Conservation (phyloP, 2,797 vertebrate genomes). For the Naso thynnoides region DNA sequence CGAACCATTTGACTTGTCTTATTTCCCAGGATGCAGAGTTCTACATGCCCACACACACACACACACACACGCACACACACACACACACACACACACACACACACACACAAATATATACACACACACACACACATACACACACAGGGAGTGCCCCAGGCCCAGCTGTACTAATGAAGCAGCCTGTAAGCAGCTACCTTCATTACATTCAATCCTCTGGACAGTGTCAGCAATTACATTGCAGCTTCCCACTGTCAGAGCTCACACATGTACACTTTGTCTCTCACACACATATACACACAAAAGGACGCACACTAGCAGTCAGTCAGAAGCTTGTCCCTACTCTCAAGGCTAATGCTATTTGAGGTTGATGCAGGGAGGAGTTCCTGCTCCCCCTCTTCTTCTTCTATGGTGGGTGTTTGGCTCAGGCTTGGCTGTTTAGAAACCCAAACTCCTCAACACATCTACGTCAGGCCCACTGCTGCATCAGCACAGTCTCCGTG, state of each 20-base stretch:
- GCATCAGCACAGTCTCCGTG: constrained; percentile 32
- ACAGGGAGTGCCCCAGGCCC: constrained; percentile 66
- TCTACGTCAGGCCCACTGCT: constrained; percentile 28
- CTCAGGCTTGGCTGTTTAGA: constrained; percentile 26
- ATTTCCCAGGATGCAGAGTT: constrained; percentile 77
- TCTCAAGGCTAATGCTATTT: constrained; percentile 38
- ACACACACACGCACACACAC: constrained; percentile 40
- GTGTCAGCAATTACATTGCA: constrained; percentile 82
- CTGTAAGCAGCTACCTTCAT: constrained; percentile 86
- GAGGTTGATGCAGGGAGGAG: constrained; percentile 41
- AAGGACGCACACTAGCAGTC: constrained; percentile 7
- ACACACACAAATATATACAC: constrained; percentile 20
- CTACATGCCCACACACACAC: constrained; percentile 60
- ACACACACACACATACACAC: constrained; percentile 43
- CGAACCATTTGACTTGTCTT: constrained; percentile 57
- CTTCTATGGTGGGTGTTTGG: constrained; percentile 49
- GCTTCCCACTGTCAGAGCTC: constrained; percentile 75
- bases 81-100: constrained; percentile 35
- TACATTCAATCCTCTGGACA: constrained; percentile 86
- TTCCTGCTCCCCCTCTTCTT: constrained; percentile 31
- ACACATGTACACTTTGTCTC: constrained; percentile 15
- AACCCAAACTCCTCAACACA: constrained; percentile 33
- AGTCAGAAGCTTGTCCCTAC: constrained; percentile 42
- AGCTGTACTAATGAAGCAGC: constrained; percentile 84
- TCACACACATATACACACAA: constrained; percentile 21